These are phyloP conservation scores for Alfaro cultratus DNA, from an alignment of 2,797 vertebrate genomes.

Conservation along the genomic window DNA sequence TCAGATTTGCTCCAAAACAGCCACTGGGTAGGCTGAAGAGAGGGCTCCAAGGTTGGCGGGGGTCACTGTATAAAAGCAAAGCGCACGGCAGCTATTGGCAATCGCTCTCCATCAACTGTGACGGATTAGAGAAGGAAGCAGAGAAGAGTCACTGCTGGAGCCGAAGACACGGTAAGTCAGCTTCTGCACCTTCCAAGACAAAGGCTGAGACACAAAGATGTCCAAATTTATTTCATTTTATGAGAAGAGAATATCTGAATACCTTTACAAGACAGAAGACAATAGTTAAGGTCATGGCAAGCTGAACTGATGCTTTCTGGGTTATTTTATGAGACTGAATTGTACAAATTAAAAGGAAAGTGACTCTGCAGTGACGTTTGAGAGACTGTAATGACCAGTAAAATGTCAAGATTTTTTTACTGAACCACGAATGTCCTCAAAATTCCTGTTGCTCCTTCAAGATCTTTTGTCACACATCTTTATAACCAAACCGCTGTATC, in stretches of 20 bases:
- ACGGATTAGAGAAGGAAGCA: conserved; percentile 44
- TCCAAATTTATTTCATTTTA: background rate
- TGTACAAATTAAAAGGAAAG: background rate
- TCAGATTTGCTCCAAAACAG: conserved; percentile 62
- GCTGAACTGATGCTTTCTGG: background rate
- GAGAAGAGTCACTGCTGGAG: conserved; percentile 22
- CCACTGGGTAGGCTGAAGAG: conserved; percentile 47
- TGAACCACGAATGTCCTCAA: background rate
- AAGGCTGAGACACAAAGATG: background rate
- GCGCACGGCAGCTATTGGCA: conserved; percentile 23
- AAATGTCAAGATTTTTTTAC: background rate
- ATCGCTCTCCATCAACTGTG: conserved; percentile 39
- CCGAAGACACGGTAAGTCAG: conserved; percentile 54
- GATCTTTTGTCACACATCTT: background rate
- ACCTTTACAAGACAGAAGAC: background rate
- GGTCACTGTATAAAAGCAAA: conserved; percentile 64
- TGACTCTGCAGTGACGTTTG: background rate
- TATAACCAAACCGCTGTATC: background rate
- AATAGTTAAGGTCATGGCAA: background rate
- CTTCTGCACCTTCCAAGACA: background rate
- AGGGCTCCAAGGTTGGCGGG: conserved; percentile 49
- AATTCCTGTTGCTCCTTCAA: background rate
- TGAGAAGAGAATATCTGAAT: background rate
- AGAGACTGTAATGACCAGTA: background rate
- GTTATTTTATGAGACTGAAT: conserved; percentile 3